Evolutionary conservation across 2,113 vertebrate species (phyloP).

Genomic region (Morphnarchus princeps): DNA sequence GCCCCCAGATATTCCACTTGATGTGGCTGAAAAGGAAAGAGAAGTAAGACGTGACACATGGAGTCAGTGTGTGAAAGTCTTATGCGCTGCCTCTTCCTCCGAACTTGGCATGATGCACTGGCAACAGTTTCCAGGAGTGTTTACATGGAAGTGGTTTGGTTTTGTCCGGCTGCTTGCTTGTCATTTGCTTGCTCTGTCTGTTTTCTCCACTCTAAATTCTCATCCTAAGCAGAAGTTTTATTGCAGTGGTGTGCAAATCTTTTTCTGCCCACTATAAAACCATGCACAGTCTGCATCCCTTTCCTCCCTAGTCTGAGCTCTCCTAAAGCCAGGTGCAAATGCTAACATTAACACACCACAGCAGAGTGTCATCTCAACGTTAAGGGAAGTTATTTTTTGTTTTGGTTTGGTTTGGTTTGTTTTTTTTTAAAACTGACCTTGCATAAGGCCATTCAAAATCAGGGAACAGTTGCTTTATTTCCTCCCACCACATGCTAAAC

Average conservation of each 20-base stretch:
- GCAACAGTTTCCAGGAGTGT: background rate
- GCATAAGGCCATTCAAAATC: background rate
- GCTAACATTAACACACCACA: background rate
- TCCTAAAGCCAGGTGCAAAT: background rate
- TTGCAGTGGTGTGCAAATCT: background rate
- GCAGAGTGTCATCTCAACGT: background rate
- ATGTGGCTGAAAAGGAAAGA: background rate
- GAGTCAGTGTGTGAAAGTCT: background rate
- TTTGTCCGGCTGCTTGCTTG: background rate
- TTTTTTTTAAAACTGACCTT: background rate
- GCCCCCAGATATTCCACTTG: background rate
- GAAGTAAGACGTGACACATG: background rate
- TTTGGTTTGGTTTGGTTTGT: background rate
- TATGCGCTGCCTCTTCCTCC: background rate
- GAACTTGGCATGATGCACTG: rapidly evolving
- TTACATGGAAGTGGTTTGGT: slow-evolving; percentile 19
- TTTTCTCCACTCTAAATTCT: background rate
- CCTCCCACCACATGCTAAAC: background rate
- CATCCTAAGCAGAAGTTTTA: background rate
- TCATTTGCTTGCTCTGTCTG: background rate
- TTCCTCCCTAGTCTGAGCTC: background rate
- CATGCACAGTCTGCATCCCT: background rate
- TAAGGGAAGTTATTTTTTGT: background rate
- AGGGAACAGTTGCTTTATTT: background rate
- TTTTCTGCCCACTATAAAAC: background rate